These are phyloP conservation scores for Malurus melanocephalus DNA, from an alignment of 2,113 vertebrate species.

Conservation along the genomic window DNA sequence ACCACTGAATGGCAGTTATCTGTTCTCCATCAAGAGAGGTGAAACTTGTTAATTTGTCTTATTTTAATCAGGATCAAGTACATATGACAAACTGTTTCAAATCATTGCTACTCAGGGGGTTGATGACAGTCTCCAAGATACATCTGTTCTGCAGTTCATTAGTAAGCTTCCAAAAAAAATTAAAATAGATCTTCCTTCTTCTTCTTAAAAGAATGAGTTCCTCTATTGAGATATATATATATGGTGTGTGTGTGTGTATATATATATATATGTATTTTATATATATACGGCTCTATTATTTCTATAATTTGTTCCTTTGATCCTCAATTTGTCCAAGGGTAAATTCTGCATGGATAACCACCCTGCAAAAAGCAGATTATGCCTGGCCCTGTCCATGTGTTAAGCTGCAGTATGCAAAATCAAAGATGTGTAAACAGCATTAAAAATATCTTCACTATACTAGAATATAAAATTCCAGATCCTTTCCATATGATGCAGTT, in stretches of 20 bases:
- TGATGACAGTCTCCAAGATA: slow-evolving; percentile 68
- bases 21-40: slow-evolving; percentile 52
- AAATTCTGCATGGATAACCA: not conserved
- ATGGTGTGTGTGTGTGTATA: not conserved
- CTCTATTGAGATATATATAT: not conserved
- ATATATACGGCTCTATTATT: not conserved
- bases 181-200: not conserved
- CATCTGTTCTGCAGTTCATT: slow-evolving; percentile 63
- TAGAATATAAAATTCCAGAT: not conserved
- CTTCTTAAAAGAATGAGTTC: slow-evolving; percentile 21
- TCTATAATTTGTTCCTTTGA: not conserved
- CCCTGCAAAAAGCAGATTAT: not conserved
- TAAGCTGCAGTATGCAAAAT: not conserved
- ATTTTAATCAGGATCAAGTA: slow-evolving; percentile 74
- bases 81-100: slow-evolving; percentile 66
- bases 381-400: not conserved
- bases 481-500: not conserved
- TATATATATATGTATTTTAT: not conserved
- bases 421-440: not conserved
- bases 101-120: slow-evolving; percentile 73
- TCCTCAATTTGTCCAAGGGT: not conserved
- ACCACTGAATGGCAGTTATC: slow-evolving; percentile 11
- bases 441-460: not conserved
- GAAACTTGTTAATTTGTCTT: slow-evolving; percentile 63
- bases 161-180: slow-evolving; percentile 60